Base-by-base conservation (phyloP, 1,140 invertebrate species). In the Maniola jurtina region DNA sequence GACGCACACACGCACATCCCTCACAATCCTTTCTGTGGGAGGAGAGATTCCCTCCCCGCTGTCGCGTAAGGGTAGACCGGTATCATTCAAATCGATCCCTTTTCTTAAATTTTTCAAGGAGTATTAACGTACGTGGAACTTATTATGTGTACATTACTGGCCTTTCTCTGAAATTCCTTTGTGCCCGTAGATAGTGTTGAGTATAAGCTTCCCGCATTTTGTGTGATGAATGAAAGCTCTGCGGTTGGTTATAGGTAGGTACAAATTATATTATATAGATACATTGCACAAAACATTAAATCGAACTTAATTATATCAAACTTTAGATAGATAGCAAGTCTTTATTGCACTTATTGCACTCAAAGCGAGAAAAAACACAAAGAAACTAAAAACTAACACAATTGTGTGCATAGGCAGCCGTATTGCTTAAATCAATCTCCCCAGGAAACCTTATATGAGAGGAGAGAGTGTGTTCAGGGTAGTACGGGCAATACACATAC, bases 1-100 rank as follows among this genome's bases (percentile, higher is more conserved):
- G 61, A 80, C 68, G 71, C 76, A 80, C 76, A 83, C 72, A 75
- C 77, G 71, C 81, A 76, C 48, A 55, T 54, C 62, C 61, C 61
- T 56, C 34, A 52, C 47, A 61, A 72, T 70, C 71, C 67, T 69
- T 66, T 62, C 62, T 48, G 64, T 72, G 66, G 66, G 56, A 68
- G 66, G 61, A 60, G 55, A 50, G 61, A 58, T 64, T 60, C 61
- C 66, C 66, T 68, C 66, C 56, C 65, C 45, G 35, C 55, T 68
- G 47, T 64, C 60, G 59, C 70, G 69, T 65, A 63, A 59, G 67
- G 69, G 71, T 69, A 72, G 73, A 76, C 72, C 73, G 71, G 76
- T 76, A 76, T 73, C 73, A 72, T 70, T 70, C 72, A 78, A 60
- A 76, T 65, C 61, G 61, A 68, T 68, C 56, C 60, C 60, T 66